Evolutionary conservation across 2,888 invertebrate species (phyloP).

Genomic region (Azorinus chamasolen): DNA sequence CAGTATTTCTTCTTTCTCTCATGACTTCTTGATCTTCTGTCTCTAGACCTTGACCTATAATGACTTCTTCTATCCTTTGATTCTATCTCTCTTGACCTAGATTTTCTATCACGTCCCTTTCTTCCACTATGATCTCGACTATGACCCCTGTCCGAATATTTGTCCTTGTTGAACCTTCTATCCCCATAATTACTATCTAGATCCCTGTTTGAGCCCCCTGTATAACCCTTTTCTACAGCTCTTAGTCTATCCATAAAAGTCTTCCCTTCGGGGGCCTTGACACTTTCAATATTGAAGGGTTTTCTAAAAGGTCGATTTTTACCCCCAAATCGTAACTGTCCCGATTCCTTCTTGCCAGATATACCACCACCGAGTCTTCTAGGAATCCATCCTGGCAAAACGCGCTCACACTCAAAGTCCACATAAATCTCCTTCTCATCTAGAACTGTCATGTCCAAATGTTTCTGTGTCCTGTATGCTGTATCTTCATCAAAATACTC

Average conservation of each 20-base stretch:
- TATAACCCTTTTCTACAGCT: slow-evolving; percentile 25
- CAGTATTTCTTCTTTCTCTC: slow-evolving; percentile 18
- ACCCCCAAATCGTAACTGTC: slow-evolving; percentile 95
- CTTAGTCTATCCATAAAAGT: slow-evolving; percentile 53
- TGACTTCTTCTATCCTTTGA: slow-evolving; percentile 33
- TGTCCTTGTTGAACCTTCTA: slow-evolving; percentile 5
- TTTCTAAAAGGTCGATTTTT: slow-evolving; percentile 91
- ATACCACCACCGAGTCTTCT: slow-evolving; percentile 95
- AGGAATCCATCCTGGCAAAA: slow-evolving; percentile 92
- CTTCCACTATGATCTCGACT: slow-evolving; percentile 1
- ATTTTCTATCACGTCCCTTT: slow-evolving; percentile 18
- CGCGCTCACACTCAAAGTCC: slow-evolving; percentile 92
- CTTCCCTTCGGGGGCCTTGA: slow-evolving; percentile 38
- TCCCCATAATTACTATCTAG: not conserved
- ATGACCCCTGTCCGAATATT: slow-evolving; percentile 9
- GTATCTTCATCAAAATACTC: slow-evolving; percentile 90
- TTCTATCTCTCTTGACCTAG: slow-evolving; percentile 29
- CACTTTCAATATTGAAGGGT: slow-evolving; percentile 73
- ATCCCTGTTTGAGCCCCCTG: not conserved
- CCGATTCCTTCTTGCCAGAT: slow-evolving; percentile 94
- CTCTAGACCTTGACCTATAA: slow-evolving; percentile 31
- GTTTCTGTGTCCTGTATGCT: slow-evolving; percentile 89
- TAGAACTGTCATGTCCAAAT: slow-evolving; percentile 89
- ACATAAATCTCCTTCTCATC: slow-evolving; percentile 91
- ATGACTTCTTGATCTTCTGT: slow-evolving; percentile 32